Percentiles rank a stretch among this genome's conserved stretches.
Evolutionary conservation across 2,113 vertebrate species (phyloP).

Genomic region (Eulemur rufifrons): DNA sequence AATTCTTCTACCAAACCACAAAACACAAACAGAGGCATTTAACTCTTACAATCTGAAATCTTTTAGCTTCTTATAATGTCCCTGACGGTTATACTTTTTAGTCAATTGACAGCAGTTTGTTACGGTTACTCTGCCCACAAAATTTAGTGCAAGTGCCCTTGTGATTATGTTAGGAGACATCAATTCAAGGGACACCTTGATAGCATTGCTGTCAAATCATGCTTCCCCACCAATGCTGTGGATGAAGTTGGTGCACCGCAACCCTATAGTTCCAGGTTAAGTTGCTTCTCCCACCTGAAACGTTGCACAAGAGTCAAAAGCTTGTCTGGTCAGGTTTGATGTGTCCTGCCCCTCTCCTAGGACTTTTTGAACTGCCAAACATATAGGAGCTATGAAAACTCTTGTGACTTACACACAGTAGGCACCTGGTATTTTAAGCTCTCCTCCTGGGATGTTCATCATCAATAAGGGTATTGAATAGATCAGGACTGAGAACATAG

Average conservation of each 20-base stretch:
- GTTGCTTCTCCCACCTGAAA: not conserved
- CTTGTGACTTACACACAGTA: not conserved
- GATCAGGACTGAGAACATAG: not conserved
- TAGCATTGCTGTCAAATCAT: not conserved
- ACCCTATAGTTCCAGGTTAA: not conserved
- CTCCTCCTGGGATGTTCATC: not conserved
- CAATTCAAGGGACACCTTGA: not conserved
- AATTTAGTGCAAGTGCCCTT: not conserved
- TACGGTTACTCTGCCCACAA: not conserved
- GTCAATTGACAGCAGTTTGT: not conserved
- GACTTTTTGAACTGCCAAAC: not conserved
- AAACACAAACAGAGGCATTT: not conserved
- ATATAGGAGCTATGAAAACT: not conserved
- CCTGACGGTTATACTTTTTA: not conserved
- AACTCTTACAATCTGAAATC: not conserved
- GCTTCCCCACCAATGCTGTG: not conserved
- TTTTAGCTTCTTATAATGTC: not conserved
- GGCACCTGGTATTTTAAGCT: not conserved
- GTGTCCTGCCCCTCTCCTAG: not conserved
- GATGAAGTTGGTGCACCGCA: not conserved
- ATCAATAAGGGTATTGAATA: not conserved
- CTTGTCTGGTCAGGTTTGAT: not conserved
- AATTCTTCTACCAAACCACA: not conserved
- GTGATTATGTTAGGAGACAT: not conserved
- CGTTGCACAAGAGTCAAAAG: not conserved